Conservation (phyloP, 1,140 invertebrate species). For the Listronotus bonariensis region DNA sequence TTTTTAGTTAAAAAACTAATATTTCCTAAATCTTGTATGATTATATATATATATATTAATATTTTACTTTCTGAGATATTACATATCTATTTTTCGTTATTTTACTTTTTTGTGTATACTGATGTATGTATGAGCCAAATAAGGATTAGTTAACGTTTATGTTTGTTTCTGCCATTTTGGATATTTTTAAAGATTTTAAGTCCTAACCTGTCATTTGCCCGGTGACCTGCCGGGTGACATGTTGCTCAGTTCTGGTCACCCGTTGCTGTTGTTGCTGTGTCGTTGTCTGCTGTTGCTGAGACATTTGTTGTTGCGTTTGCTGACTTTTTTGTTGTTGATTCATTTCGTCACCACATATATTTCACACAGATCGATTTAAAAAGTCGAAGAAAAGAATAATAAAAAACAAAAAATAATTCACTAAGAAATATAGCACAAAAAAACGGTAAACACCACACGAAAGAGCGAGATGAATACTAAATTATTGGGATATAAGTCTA, state of each 20-base stretch:
- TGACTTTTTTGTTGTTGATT: slow-evolving; percentile 58
- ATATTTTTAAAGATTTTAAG: neutral
- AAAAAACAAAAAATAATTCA: slow-evolving; percentile 35
- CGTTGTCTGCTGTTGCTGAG: slow-evolving; percentile 60
- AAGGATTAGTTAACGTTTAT: too few relatives aligned
- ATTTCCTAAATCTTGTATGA: too few relatives aligned
- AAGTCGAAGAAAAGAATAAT: slow-evolving; percentile 37
- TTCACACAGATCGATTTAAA: slow-evolving; percentile 48
- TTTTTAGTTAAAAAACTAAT: too few relatives aligned
- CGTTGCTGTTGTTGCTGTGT: slow-evolving; percentile 66
- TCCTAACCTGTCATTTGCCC: slow-evolving; percentile 78
- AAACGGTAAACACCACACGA: slow-evolving; percentile 47
- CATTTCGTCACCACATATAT: slow-evolving; percentile 55
- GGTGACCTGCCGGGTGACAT: slow-evolving; percentile 75
- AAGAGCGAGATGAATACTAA: slow-evolving; percentile 31
- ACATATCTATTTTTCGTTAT: too few relatives aligned
- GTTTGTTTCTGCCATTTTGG: neutral
- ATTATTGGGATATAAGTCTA: slow-evolving; percentile 28
- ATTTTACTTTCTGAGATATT: too few relatives aligned
- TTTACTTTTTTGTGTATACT: too few relatives aligned
- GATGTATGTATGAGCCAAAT: too few relatives aligned
- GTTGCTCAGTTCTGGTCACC: slow-evolving; percentile 72
- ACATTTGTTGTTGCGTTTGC: slow-evolving; percentile 60
- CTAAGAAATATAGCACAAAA: slow-evolving; percentile 43
- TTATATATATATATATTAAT: too few relatives aligned